Percentiles rank a stretch among this genome's conserved stretches.
Conservation (phyloP, 2,888 invertebrate genomes). For the Apotomis capreana region DNA sequence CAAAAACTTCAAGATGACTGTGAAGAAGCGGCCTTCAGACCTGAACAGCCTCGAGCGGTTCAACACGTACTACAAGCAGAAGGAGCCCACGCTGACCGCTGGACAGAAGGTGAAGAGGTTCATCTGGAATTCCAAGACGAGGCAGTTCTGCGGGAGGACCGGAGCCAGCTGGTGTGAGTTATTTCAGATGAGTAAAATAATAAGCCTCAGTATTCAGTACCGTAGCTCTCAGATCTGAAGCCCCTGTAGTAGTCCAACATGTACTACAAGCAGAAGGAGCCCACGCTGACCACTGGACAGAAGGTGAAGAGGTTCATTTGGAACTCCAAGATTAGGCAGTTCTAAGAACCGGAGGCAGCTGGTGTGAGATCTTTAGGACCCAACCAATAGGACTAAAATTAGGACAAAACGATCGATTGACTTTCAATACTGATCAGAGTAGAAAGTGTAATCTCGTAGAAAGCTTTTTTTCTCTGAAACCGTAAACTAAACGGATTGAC, state of each 20-base stretch:
- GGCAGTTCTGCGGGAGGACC: slow-evolving; percentile 89
- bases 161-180: slow-evolving; percentile 93
- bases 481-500: too few species aligned
- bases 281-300: slow-evolving; percentile 81
- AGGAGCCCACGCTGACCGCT: slow-evolving; percentile 83
- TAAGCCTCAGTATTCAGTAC: too few species aligned
- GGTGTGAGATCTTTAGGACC: slow-evolving; percentile 86
- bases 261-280: slow-evolving; percentile 86
- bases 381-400: too few species aligned
- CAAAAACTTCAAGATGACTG: slow-evolving; percentile 71
- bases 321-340: slow-evolving; percentile 88
- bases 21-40: slow-evolving; percentile 81
- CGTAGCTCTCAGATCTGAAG: too few species aligned
- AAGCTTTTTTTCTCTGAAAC: too few species aligned
- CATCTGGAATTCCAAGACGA: slow-evolving; percentile 90
- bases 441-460: too few species aligned
- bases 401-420: too few species aligned
- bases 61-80: slow-evolving; percentile 86
- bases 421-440: too few species aligned
- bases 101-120: slow-evolving; percentile 85
- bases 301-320: slow-evolving; percentile 87
- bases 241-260: slow-evolving; percentile 84
- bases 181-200: neutral
- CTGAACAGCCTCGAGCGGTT: slow-evolving; percentile 84
- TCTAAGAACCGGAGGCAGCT: slow-evolving; percentile 89